These are phyloP conservation scores for Upupa epops DNA, from an alignment of 2,113 vertebrate species.

Conservation along the genomic window DNA sequence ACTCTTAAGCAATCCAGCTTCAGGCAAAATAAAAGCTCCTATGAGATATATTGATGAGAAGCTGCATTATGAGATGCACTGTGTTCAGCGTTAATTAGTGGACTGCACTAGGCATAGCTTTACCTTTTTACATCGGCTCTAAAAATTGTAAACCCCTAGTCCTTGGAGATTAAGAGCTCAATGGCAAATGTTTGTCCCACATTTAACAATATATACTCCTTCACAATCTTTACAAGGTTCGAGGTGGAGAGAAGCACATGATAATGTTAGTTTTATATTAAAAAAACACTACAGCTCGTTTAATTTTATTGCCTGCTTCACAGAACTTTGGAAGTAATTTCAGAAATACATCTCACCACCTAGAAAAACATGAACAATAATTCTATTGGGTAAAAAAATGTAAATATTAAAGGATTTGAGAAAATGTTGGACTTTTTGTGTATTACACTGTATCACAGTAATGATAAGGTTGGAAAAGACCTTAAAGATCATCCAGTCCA, in stretches of 20 bases:
- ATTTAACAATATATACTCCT: background rate
- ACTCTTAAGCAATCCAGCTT: background rate
- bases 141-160: background rate
- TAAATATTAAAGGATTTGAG: background rate
- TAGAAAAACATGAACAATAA: background rate
- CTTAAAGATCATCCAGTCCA: too few relatives aligned
- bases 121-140: background rate
- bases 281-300: background rate
- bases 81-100: background rate
- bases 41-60: background rate
- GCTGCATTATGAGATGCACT: rapidly evolving
- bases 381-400: background rate
- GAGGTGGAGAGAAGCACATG: background rate
- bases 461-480: too few relatives aligned
- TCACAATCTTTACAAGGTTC: background rate
- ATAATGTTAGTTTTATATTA: background rate
- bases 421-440: background rate
- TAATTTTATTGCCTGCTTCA: background rate
- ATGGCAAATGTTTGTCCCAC: background rate
- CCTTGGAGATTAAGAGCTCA: background rate
- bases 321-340: background rate
- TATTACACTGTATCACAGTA: too few relatives aligned
- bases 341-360: background rate
- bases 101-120: background rate
- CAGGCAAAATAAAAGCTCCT: background rate